These are phyloP conservation scores for Kryphioiulus occultus DNA, from an alignment of 2,888 invertebrate species.

Conservation along the genomic window DNA sequence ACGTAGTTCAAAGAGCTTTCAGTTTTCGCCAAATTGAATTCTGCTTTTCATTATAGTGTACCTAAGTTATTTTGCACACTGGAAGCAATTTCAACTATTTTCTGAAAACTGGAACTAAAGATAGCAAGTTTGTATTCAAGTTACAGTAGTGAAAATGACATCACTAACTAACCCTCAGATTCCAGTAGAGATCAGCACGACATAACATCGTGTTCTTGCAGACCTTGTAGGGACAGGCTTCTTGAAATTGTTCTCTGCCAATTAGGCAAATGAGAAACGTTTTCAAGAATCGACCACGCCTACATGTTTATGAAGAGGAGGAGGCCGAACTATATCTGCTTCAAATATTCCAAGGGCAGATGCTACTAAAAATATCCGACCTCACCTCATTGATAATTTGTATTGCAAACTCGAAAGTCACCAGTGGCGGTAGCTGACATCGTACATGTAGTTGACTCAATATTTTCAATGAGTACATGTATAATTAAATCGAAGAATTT, in stretches of 20 bases:
- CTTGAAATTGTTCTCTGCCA: not conserved
- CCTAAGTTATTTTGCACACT: too few relatives aligned
- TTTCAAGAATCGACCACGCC: not conserved
- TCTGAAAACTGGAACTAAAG: too few relatives aligned
- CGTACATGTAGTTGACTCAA: not conserved
- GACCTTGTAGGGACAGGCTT: not conserved
- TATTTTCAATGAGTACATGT: not conserved
- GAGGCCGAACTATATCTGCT: not conserved
- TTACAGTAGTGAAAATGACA: not conserved
- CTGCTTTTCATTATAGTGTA: too few relatives aligned
- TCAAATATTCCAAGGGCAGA: conserved; percentile 24
- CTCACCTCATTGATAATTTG: not conserved
- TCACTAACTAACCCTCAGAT: not conserved
- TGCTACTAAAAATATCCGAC: not conserved
- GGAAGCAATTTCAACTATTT: not conserved
- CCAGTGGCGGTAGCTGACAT: not conserved
- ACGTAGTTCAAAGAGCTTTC: not conserved
- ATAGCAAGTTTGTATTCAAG: not conserved
- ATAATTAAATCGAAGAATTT: not conserved
- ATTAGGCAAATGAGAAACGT: not conserved
- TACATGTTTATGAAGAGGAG: not conserved
- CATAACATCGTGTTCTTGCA: not conserved
- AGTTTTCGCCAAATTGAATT: not conserved
- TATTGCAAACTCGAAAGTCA: not conserved
- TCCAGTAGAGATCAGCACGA: not conserved